Evolutionary conservation across 2,888 invertebrate genomes (phyloP).

Genomic region (Synergus umbraculus): DNA sequence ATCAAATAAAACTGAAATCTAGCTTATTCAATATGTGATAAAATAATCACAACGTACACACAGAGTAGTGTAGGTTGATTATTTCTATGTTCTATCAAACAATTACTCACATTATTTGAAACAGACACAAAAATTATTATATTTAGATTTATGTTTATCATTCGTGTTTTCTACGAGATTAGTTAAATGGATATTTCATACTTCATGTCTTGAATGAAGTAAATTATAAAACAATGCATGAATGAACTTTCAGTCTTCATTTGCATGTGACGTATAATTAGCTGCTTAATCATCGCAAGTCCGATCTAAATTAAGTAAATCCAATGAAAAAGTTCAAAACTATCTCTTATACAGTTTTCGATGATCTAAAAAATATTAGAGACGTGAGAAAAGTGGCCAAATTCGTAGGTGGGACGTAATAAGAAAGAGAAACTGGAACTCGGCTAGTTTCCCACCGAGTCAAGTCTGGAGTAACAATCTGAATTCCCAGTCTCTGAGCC

Average conservation of each 20-base stretch:
- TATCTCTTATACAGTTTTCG: not conserved
- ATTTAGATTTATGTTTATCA: not conserved
- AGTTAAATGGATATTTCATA: slow-evolving; percentile 30
- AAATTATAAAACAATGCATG: slow-evolving; percentile 10
- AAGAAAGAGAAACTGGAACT: slow-evolving; percentile 18
- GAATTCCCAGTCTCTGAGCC: not conserved
- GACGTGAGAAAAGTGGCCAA: slow-evolving; percentile 8
- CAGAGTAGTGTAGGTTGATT: not conserved
- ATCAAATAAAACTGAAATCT: not conserved
- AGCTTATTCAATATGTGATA: too few species aligned
- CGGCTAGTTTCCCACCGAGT: slow-evolving; percentile 9
- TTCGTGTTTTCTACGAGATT: slow-evolving; percentile 1
- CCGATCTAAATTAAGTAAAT: not conserved
- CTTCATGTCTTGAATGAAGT: not conserved
- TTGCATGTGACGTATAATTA: slow-evolving; percentile 13
- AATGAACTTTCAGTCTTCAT: slow-evolving; percentile 18
- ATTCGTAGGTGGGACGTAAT: slow-evolving; percentile 45
- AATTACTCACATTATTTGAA: slow-evolving; percentile 4
- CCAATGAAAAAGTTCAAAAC: not conserved
- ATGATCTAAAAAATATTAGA: not conserved
- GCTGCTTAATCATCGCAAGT: not conserved
- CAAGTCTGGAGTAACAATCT: slow-evolving; percentile 6
- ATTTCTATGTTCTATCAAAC: not conserved
- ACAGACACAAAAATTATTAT: too few species aligned
- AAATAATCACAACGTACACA: not conserved